Base-by-base conservation (phyloP, 30 jellyfish, hydroid and myxozoan species). In the Turritopsis rubra region DNA sequence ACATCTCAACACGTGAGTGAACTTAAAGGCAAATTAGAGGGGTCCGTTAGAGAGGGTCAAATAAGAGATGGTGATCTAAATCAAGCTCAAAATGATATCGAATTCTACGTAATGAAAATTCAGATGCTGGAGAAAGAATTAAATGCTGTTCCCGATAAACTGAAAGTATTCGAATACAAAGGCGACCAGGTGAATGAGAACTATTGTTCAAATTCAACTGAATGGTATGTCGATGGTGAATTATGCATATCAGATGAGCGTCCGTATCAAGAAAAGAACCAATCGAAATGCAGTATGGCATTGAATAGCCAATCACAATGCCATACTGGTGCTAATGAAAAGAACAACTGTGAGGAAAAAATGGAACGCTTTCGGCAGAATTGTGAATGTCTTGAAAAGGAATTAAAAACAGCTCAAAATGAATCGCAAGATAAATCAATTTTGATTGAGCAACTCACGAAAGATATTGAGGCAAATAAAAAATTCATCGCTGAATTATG, bases 341-440 rank as follows among this genome's bases (percentile, higher is more conserved):
- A n/a, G 30, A 68, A 68, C 4, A 68, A 68, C 77, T 7, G 77
- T 19, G 77, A 19, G 17, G 77, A 68, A 23, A 68, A 23, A 68
- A 68, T 41, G 13, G 60, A 41, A 41, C 60, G 77, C 77, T 23
- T 23, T 68, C 28, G 77, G 77, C 31, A 68, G 77, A 68, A 41
- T 13, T 41, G 60, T 41, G 60, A 41, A 41, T 41, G 60, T 41
- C 60, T 41, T 68, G 23, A 68, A 68, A 41, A 68, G 60, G 77
- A 68, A 68, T 68, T n/a, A n/a, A 23, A 68, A 68, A 68, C 28
- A 23, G 30, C 30, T 23, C 9, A 68, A 68, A 7, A 9, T n/a
- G 77, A 68, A 68, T 68, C 77, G 19, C 28, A 23, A 68, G 30
- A 68, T 9, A 68, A 68, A 68, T 7, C 77, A n/a, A 68, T 68